Evolutionary conservation across 1,140 invertebrate genomes (phyloP).

Genomic region (Acromyrmex heyeri): DNA sequence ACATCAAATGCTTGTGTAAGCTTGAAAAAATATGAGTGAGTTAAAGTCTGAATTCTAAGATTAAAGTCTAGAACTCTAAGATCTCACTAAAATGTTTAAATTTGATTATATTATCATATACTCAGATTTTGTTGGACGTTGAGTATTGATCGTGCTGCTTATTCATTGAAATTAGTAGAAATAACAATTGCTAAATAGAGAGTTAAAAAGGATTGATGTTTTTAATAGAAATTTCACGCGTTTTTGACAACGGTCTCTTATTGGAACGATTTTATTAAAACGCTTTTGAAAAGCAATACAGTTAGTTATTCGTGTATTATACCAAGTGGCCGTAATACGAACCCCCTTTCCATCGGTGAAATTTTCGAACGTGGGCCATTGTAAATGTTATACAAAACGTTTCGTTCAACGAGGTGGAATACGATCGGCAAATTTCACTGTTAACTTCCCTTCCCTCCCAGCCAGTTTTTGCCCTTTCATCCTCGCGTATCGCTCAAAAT

Average conservation of each 20-base stretch:
- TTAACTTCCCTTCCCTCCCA: not conserved
- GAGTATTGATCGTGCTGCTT: no score
- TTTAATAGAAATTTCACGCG: conserved; percentile 31
- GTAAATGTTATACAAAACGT: conserved; percentile 44
- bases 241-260: conserved; percentile 1
- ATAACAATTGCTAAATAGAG: not conserved
- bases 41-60: not conserved
- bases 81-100: not conserved
- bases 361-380: conserved; percentile 1
- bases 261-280: conserved; percentile 32
- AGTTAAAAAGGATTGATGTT: conserved; percentile 8
- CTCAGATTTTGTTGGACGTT: not conserved
- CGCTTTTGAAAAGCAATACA: not conserved
- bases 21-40: not conserved
- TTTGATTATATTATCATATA: not conserved
- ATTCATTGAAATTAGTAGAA: not conserved
- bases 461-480: conserved; percentile 40
- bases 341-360: conserved; percentile 6
- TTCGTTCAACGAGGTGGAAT: conserved; percentile 34
- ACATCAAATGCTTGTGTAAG: not conserved
- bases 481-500: conserved; percentile 33
- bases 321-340: conserved; percentile 25
- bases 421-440: conserved; percentile 39
- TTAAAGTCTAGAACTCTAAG: not conserved
- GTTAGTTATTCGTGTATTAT: conserved; percentile 17